A percentile compares a stretch with the other conserved stretches of the same genome.
Evolutionary conservation across 2,797 vertebrate genomes (phyloP).

Genomic region (Buphagus erythrorhynchus): DNA sequence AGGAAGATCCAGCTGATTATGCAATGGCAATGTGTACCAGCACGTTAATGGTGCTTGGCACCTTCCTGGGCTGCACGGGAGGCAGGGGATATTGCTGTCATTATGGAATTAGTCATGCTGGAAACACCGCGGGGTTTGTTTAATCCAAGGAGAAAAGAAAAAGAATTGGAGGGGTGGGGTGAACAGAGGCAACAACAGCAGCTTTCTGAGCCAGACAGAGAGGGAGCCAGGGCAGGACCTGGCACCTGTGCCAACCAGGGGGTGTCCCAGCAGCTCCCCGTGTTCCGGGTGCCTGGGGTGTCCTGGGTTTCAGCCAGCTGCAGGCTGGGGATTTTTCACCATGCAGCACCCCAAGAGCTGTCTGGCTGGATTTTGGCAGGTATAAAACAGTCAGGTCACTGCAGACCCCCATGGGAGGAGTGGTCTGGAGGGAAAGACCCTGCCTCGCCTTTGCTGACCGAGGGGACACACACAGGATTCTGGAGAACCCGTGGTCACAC

Average conservation of each 20-base stretch:
- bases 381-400: not conserved
- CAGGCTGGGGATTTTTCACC: not conserved
- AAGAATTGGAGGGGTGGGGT: not conserved
- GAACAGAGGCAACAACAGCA: not conserved
- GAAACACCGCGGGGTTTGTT: constrained; percentile 32
- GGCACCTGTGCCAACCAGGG: fast-evolving
- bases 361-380: not conserved
- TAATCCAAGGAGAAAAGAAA: constrained; percentile 12
- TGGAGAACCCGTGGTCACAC: fast-evolving
- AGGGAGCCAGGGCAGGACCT: not conserved
- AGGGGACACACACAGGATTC: fast-evolving
- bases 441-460: fast-evolving
- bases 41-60: constrained; percentile 41
- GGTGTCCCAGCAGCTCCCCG: not conserved
- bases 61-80: constrained; percentile 44
- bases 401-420: not conserved
- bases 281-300: fast-evolving
- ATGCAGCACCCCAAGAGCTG: fast-evolving
- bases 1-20: constrained; percentile 48
- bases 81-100: constrained; percentile 45
- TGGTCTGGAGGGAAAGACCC: not conserved
- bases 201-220: not conserved
- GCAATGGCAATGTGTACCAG: constrained; percentile 35
- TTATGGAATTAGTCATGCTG: constrained; percentile 57
- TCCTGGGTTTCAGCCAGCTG: not conserved